phyloP scores from a whole-genome alignment of 2,797 vertebrate species.

The Ptychobarbus kaznakovi region DNA sequence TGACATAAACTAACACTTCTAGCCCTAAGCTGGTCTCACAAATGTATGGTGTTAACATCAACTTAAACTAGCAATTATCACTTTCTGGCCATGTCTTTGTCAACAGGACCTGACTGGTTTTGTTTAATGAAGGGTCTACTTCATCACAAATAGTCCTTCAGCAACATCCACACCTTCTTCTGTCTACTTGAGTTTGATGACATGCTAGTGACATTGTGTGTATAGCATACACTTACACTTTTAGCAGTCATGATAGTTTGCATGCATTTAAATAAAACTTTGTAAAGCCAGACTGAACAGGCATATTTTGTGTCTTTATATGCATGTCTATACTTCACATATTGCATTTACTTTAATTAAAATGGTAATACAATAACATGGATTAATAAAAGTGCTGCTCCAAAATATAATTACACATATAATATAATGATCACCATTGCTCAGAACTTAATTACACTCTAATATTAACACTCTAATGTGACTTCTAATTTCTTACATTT shows the following conservation, averaged over 20 bases:
- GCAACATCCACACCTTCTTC: conserved; percentile 33
- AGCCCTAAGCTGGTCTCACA: neutral
- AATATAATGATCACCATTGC: neutral
- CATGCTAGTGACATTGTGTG: conserved; percentile 29
- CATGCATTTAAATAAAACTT: neutral
- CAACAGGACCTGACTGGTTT: neutral
- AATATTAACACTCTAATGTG: neutral
- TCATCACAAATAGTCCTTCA: conserved; percentile 30
- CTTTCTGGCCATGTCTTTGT: conserved; percentile 7
- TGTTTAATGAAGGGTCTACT: conserved; percentile 6
- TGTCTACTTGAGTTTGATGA: conserved; percentile 34
- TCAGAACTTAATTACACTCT: conserved; percentile 1
- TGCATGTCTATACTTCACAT: neutral
- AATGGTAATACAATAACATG: neutral
- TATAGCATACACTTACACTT: neutral
- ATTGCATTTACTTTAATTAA: neutral
- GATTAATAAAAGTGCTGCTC: neutral
- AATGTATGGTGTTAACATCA: conserved; percentile 5
- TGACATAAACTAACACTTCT: conserved; percentile 12
- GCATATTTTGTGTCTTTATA: neutral
- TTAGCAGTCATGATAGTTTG: conserved; percentile 35
- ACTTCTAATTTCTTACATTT: conserved; percentile 17
- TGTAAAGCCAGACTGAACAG: neutral
- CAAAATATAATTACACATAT: neutral
- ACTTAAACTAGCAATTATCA: conserved; percentile 18